Evolutionary conservation across 2,888 invertebrate species (phyloP), one percentile per base, ranked within the genome.

Genomic region (Mantis religiosa): DNA sequence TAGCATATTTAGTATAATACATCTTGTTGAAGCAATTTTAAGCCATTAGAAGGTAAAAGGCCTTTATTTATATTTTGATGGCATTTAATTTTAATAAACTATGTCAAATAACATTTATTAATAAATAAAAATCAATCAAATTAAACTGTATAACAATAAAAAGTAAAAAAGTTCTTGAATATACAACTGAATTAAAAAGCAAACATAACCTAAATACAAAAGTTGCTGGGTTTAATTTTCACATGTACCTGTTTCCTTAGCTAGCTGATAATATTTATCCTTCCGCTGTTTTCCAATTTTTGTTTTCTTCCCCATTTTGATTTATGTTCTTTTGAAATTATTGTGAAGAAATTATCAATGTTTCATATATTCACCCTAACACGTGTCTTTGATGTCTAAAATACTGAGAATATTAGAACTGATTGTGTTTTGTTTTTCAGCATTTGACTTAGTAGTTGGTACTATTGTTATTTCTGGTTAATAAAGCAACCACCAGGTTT

Each of bases 241-340:
- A 81, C 54, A 89, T n/a, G 93, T 94, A 98, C 98, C 99, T 92
- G 99, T 98, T 95, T 99, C 99, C 93, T 99, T 99, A 15, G 99
- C 99, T 92, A 99, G 95, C 92, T 98, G 98, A 94, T 99, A 99
- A 94, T 97, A 99, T 95, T 98, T 99, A 95, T 99, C 99, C 93
- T 97, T 98, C 86, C 99, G 96, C 93, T 99, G 97, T 94, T 99
- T 99, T 95, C 99, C 99, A 93, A 98, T 95, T 96, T 99, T 99
- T 20, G 95, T 94, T 93, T 99, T 99, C 93, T 98, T 98, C 88
- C 98, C 98, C 98, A 99, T 99, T 93, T 94, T 95, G 6, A n/a
- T 47, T 87, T 28, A 25, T 4, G 4, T 0, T 25, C 54, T 20
- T 34, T 34, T 12, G 34, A 12, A 41, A 41, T 41, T 41, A 12